Evolutionary conservation across 2,888 invertebrate species (phyloP).

Genomic region (Ochropleura leucogaster): DNA sequence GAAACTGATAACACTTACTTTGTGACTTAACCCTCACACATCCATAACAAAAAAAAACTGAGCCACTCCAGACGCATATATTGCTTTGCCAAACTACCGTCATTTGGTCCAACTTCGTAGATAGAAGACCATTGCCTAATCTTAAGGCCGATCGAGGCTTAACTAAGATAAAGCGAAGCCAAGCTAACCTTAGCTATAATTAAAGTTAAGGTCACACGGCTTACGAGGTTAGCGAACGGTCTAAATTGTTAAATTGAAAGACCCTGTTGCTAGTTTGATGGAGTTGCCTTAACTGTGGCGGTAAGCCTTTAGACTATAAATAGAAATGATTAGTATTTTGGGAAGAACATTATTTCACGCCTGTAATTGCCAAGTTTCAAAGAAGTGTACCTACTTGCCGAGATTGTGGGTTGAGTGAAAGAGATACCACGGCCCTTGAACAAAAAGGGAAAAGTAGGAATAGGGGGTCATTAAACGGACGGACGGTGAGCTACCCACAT

Average conservation of each 20-base stretch:
- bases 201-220: slow-evolving; percentile 61
- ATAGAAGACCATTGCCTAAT: slow-evolving; percentile 46
- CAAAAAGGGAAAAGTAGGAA: no score
- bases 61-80: neutral
- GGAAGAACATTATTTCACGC: no score
- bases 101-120: slow-evolving; percentile 25
- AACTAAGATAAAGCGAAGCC: slow-evolving; percentile 52
- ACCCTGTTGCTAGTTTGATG: slow-evolving; percentile 28
- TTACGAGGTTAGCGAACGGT: slow-evolving; percentile 55
- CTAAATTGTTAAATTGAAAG: slow-evolving; percentile 47
- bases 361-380: no score
- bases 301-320: slow-evolving; percentile 8
- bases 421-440: no score
- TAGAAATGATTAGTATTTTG: neutral
- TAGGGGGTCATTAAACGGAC: no score
- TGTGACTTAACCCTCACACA: no score
- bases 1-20: no score
- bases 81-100: slow-evolving; percentile 10
- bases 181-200: slow-evolving; percentile 58
- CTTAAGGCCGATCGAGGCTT: slow-evolving; percentile 54
- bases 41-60: neutral
- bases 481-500: no score
- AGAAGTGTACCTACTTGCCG: no score
- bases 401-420: no score
- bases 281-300: slow-evolving; percentile 16